Conservation (phyloP, 2,888 invertebrate genomes). For the Augochlorella aurata region DNA sequence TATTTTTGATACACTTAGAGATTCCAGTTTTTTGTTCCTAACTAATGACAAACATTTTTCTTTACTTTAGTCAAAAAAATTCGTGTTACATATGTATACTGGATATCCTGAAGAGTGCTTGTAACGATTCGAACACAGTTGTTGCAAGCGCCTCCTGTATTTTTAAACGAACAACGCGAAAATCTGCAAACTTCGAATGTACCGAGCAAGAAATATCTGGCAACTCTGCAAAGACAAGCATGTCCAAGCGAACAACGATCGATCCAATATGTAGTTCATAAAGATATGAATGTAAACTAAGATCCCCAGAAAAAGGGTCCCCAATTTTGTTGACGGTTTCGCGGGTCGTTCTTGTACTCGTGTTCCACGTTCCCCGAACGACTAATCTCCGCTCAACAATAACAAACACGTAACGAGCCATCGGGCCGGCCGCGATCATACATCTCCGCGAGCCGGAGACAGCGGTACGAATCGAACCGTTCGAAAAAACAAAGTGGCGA, state of each 20-base stretch:
- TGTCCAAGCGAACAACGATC: not conserved
- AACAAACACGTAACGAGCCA: constrained; percentile 15
- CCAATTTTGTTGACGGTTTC: not conserved
- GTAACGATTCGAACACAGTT: not conserved
- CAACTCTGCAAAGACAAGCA: not conserved
- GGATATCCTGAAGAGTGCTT: not conserved
- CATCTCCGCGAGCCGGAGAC: constrained; percentile 15
- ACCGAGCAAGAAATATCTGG: not conserved
- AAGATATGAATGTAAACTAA: not conserved
- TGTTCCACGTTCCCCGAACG: not conserved
- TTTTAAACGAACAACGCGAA: too few relatives aligned
- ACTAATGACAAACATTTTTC: not conserved
- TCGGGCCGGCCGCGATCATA: constrained; percentile 22
- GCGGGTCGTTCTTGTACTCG: not conserved
- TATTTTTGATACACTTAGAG: not conserved
- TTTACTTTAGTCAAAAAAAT: not conserved
- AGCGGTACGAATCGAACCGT: constrained; percentile 60
- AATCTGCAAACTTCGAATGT: not conserved
- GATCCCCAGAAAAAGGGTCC: not conserved
- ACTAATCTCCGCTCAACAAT: not conserved
- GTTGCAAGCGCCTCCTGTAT: not conserved
- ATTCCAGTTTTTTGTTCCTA: too few relatives aligned
- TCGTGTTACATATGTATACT: not conserved
- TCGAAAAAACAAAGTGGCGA: constrained; percentile 57
- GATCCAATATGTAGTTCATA: not conserved